Base-by-base conservation (phyloP, 2,113 vertebrate species). In the Gracilinanus agilis region DNA sequence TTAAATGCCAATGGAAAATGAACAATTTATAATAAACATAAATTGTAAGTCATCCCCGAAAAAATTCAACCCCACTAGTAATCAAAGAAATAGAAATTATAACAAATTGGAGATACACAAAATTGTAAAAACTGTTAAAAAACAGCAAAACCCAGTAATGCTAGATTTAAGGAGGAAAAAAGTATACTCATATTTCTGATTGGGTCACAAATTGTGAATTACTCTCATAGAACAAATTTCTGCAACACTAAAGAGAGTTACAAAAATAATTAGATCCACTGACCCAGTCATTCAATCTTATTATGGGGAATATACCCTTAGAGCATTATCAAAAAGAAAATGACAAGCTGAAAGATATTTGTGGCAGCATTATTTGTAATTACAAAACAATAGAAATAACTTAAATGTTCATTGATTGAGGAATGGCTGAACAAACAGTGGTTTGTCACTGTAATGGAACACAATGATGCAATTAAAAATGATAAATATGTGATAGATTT, bases 381-480 rank as follows among this genome's bases (percentile, higher is more conserved):
- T 83, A 83, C 67, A 83, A 83, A 83, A 83, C n/a, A 83, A 21
- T 40, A 83, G 67, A 40, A 83, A 83, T 19, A 40, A 40, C n/a
- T 83, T 83, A 83, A 83, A 83, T 40, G n/a, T 83, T n/a, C 67
- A 40, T 83, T 83, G 67, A 83, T 83, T 83, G 67, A 83, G 67
- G 67, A 83, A 83, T 83, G n/a, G 19, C 67, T 83, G 67, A 40
- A 83, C 23, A 83, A 83, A 40, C 67, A 83, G 67, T 83, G 67
- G 5, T 83, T 83, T 83, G 40, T 83, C 67, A 83, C 40, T 40
- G 19, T 83, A 83, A 83, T 83, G n/a, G 67, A 83, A 83, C 67
- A 83, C 67, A 83, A 83, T 83, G 67, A 40, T 40, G n/a, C n/a
- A 83, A 83, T 83, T 83, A 83, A 83, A 83, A 83, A 83, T 83